Evolutionary conservation across 1,140 invertebrate genomes (phyloP), one percentile per base, ranked within the genome.

Genomic region (Epicauta chinensis): DNA sequence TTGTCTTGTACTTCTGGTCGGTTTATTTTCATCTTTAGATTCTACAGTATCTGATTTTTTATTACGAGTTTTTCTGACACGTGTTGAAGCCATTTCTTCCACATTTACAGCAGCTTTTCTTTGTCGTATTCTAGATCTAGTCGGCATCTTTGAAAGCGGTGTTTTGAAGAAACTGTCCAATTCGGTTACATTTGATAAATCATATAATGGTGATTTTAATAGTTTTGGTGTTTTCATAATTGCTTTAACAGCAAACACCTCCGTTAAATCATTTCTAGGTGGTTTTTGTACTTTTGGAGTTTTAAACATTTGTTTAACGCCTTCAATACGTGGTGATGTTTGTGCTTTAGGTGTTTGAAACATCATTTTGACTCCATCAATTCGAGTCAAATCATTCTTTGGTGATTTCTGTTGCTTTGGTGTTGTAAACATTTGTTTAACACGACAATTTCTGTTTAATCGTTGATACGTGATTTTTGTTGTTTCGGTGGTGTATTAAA

Each of bases 231-330:
- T 60, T 17, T 39, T 49, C 5, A 64, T 35, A 10, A 62, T 16
- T 16, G 32, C 39, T 23, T 59, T 72, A 0, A 76, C 65, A 9
- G 70, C 72, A 6, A 61, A 55, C 0, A 75, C 63, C 31, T 70
- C 56, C 1, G 59, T 60, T 17, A 77, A 56, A 58, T 76, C 73
- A 58, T 78, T 72, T 30, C 61, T 65, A 0, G 75, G 62, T 1
- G 51, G 51, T 49, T 59, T 58, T 17, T 44, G 40, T 6, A 17
- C n/a, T 53, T 34, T 51, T 15, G 54, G 55, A 9, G 55, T 52
- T 58, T 48, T 36, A 44, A 71, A 71, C 31, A 72, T 45, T 5
- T 53, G 48, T 44, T 65, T 67, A 2, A 75, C 67, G 0, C 70
- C 72, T 17, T 59, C 16, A 72, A 34, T 51, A n/a, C n/a, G n/a